Conservation (phyloP, 2,888 invertebrate species). For the Anaspis maculata region DNA sequence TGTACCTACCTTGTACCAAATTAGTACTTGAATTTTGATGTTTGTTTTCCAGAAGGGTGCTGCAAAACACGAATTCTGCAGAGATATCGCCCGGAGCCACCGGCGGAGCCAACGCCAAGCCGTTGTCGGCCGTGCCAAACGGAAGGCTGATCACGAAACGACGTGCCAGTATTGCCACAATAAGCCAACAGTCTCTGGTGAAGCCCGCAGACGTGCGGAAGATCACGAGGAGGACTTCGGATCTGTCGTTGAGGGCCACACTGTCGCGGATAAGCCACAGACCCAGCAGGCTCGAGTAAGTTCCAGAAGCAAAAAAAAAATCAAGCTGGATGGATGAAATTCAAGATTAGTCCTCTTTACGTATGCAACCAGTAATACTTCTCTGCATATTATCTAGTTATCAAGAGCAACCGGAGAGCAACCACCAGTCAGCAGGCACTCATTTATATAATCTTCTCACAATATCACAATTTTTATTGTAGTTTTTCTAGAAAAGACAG, state of each 20-base stretch:
- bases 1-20: too few relatives aligned
- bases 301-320: too few relatives aligned
- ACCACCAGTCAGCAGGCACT: too few relatives aligned
- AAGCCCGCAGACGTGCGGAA: slow-evolving; percentile 18
- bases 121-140: slow-evolving; percentile 8
- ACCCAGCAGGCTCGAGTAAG: slow-evolving; percentile 41
- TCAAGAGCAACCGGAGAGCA: too few relatives aligned
- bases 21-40: too few relatives aligned
- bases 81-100: slow-evolving; percentile 13
- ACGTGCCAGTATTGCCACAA: slow-evolving; percentile 49
- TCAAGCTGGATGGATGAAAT: too few relatives aligned
- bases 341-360: too few relatives aligned
- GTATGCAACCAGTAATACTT: too few relatives aligned
- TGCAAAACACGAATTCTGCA: slow-evolving; percentile 31
- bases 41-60: slow-evolving; percentile 29
- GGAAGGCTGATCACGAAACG: slow-evolving; percentile 38
- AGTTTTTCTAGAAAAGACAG: too few relatives aligned
- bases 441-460: too few relatives aligned
- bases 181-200: slow-evolving; percentile 38
- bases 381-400: too few relatives aligned
- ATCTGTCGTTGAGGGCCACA: slow-evolving; percentile 31
- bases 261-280: slow-evolving; percentile 35
- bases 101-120: neutral
- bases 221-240: slow-evolving; percentile 33
- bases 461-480: too few relatives aligned